phyloP scores from a whole-genome alignment of 2,113 vertebrate species.

The Brevimyrus niger region DNA sequence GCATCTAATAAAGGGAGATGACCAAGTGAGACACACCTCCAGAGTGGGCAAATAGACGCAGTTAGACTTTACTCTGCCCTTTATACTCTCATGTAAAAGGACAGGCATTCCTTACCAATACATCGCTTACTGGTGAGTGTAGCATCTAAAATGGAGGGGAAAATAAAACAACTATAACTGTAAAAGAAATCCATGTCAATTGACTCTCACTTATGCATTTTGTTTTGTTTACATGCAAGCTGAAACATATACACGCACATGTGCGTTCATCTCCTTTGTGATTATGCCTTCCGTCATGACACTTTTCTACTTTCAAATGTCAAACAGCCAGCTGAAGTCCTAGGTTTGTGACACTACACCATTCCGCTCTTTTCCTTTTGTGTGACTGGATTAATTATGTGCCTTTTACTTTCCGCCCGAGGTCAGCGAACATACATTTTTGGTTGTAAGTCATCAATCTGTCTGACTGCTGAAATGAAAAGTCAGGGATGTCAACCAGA shows the following conservation, averaged over 20 bases:
- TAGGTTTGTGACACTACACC: conserved; percentile 42
- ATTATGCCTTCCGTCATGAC: conserved; percentile 26
- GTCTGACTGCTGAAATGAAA: conserved; percentile 66
- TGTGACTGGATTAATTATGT: conserved; percentile 69
- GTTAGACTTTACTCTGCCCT: neutral
- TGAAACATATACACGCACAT: conserved; percentile 14
- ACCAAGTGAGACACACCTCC: neutral
- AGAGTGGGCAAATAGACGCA: neutral
- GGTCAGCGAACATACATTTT: conserved; percentile 67
- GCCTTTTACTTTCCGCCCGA: conserved; percentile 64
- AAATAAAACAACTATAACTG: neutral
- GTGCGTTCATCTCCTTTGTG: neutral
- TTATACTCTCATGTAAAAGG: neutral
- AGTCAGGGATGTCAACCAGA: conserved; percentile 67
- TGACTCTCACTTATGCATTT: neutral
- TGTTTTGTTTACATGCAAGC: conserved; percentile 4
- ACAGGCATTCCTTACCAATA: neutral
- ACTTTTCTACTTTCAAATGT: conserved; percentile 47
- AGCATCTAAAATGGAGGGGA: neutral
- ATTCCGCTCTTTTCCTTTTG: conserved; percentile 46
- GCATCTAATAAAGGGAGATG: neutral
- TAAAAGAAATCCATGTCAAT: neutral
- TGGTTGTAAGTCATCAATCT: conserved; percentile 73
- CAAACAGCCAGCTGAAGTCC: conserved; percentile 48
- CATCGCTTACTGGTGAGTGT: neutral